Base-by-base conservation (phyloP, 2,113 vertebrate species). In the Varanus komodoensis region DNA sequence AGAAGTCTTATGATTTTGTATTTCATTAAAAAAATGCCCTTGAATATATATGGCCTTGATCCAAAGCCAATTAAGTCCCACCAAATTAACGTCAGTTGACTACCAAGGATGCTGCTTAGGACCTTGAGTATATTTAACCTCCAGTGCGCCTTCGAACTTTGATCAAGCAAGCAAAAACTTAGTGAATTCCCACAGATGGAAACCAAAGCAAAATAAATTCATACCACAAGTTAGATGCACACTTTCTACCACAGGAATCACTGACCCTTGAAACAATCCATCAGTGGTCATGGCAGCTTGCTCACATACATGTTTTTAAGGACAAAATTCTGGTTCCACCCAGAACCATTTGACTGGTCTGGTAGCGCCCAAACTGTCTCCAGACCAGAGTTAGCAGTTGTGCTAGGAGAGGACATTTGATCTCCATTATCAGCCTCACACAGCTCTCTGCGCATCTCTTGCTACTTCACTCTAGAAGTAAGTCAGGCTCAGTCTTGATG, bases 151-250 rank as follows among this genome's bases (percentile, higher is more conserved):
- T 54, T 54, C 14, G 50, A 73, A n/a, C 17, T 32, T 64, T 52
- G 80, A 87, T 83, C 71, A 38, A 38, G 57, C 74, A 87, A 89
- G 67, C 50, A 74, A 69, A 64, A 25, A 7, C 68, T 84, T 77
- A 84, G 81, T 19, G 14, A 68, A 14, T 80, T 84, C 73, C 73
- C 77, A 84, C 44, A 78, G 82, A 73, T 89, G 82, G 73, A 77
- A 89, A 68, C 44, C 57, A 78, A 84, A 78, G 74, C 57, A 77
- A 84, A 89, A 82, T 48, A 88, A 84, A 74, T 82, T 27, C 27
- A 50, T 23, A 69, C 61, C 80, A 14, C 71, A 71, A 73, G n/a
- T 74, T 38, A 11, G 71, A 68, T 52, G 0, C 54, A 27, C 14
- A 68, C 84, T 78, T 44, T 78, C 78, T 15, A 15, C 21, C 19